Evolutionary conservation across 2,113 vertebrate species (phyloP), one percentile per base, ranked within the genome.

Genomic region (Peromyscus polionotus): DNA sequence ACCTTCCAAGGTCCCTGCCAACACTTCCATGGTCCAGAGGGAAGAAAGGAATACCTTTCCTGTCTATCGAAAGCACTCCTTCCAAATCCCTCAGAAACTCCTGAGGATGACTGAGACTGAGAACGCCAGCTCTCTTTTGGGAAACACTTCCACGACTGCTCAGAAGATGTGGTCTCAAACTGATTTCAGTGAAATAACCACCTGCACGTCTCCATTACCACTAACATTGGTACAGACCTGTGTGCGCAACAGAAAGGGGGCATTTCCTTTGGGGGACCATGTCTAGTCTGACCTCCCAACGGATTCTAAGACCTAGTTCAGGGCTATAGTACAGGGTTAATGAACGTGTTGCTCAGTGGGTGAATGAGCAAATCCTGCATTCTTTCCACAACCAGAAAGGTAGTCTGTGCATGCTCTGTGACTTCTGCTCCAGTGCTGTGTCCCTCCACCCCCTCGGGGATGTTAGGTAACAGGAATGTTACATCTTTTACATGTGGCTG

Each of bases 31-130:
- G 59, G 63, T 5, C 63, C 86, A 33, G 4, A 68, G n/a, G 65
- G 20, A 79, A 93, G 76, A 92, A 81, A 96, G n/a, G 75, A 86
- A 86, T 91, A 67, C 7, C 75, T 72, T 89, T 61, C 79, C 61
- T 93, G 67, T 93, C 39, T 31, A 76, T 33, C 10, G 42, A 77
- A 88, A 93, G 33, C n/a, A 51, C 65, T 94, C 45, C 26, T 94
- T 73, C 42, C 65, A 81, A 39, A 67, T 59, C 13, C 11, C 12
- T 92, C 73, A 57, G 24, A 42, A 86, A 9, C 16, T 90, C n/a
- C 87, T 13, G 42, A 24, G 79, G 63, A 67, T 48, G 39, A 88
- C 1, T 48, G 67, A 77, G 13, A 42, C 17, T 48, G 22, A 59
- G 51, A 75, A 86, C 48, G 28, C 68, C 54, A 86, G 33, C n/a